A percentile compares a stretch with the other conserved stretches of the same genome.
Conservation (phyloP, 1,140 invertebrate genomes). For the Plutomurus gul region DNA sequence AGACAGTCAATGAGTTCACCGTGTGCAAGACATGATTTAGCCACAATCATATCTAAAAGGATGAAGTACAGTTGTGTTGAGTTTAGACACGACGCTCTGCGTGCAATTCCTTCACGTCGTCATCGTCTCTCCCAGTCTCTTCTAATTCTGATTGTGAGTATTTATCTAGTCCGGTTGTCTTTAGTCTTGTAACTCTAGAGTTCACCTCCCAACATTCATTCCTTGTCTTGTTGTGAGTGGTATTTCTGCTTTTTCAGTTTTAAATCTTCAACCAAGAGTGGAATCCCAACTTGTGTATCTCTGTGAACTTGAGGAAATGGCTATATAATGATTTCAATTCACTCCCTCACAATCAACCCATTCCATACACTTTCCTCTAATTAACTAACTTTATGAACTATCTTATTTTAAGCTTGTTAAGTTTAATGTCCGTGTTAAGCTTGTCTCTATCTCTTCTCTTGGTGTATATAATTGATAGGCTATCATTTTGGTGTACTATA, state of each 20-base stretch:
- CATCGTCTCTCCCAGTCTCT: too few species aligned
- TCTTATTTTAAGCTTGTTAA: conserved; percentile 41
- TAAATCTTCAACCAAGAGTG: too few species aligned
- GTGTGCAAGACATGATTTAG: neutral
- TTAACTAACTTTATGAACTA: conserved; percentile 31
- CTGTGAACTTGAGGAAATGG: neutral
- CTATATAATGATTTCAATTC: conserved; percentile 12
- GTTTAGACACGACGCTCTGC: neutral
- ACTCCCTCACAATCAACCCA: neutral
- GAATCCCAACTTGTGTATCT: neutral
- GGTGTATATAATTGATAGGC: neutral
- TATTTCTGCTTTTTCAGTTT: too few species aligned
- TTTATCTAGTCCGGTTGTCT: too few species aligned
- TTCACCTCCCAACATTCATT: too few species aligned
- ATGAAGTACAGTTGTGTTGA: neutral
- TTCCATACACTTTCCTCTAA: conserved; percentile 16
- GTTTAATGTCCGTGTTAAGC: neutral
- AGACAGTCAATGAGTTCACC: neutral
- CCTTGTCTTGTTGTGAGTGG: too few species aligned
- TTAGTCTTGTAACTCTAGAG: too few species aligned
- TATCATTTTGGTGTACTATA: neutral
- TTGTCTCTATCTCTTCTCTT: neutral
- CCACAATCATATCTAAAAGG: neutral
- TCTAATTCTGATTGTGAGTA: too few species aligned
- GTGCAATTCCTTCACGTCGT: neutral